Evolutionary conservation across 2,113 vertebrate genomes (phyloP).

Genomic region (Mungos mungo): DNA sequence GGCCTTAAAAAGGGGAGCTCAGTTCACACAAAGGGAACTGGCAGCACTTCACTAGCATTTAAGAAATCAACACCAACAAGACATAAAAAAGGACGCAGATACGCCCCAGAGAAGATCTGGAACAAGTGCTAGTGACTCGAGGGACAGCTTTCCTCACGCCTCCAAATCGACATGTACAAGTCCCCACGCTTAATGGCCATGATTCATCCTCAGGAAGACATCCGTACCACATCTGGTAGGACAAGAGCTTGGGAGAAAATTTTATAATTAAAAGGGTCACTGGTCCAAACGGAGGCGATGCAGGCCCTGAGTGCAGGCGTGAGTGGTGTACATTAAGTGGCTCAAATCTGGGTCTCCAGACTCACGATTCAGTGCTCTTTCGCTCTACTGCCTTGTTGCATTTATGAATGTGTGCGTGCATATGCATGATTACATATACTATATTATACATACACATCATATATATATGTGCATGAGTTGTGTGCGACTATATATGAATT

Average conservation of each 20-base stretch:
- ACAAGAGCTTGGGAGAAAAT: background rate
- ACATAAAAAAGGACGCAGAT: background rate
- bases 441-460: background rate
- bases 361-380: background rate
- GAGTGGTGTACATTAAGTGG: background rate
- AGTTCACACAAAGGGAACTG: conserved; percentile 60
- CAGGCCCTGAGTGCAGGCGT: background rate
- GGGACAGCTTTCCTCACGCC: background rate
- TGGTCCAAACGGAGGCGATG: background rate
- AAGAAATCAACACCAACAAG: conserved; percentile 48
- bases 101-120: background rate
- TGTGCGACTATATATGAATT: background rate
- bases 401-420: background rate
- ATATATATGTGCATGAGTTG: background rate
- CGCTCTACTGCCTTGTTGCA: background rate
- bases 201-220: background rate
- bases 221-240: background rate
- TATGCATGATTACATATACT: background rate
- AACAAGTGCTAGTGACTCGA: background rate
- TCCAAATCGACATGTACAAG: background rate
- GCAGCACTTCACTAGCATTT: conserved; percentile 56
- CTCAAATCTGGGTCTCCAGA: background rate
- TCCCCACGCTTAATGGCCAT: background rate
- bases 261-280: background rate
- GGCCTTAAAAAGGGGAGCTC: conserved; percentile 78